These are phyloP conservation scores for Noctua janthe DNA, from an alignment of 2,888 invertebrate genomes.

Conservation along the genomic window DNA sequence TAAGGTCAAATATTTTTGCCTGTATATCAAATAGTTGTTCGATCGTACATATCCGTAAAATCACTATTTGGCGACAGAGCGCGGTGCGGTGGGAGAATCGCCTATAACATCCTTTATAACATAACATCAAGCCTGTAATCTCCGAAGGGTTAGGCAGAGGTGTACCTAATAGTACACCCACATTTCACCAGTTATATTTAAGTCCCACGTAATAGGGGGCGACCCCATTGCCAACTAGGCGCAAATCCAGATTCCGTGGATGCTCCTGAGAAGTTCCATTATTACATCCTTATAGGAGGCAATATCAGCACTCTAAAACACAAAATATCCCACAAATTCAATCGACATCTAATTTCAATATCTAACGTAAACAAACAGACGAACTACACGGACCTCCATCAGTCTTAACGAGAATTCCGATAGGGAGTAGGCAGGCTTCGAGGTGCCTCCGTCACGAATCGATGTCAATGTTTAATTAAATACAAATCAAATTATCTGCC, in stretches of 20 bases:
- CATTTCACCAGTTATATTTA: too few species aligned
- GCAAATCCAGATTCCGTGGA: too few species aligned
- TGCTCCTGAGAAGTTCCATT: too few species aligned
- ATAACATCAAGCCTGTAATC: too few species aligned
- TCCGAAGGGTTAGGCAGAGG: too few species aligned
- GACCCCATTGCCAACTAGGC: too few species aligned
- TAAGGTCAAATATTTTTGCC: too few species aligned
- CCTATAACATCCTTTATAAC: background rate
- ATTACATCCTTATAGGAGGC: too few species aligned
- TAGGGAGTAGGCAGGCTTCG: slow-evolving; percentile 55
- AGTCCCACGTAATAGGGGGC: too few species aligned
- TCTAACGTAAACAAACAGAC: slow-evolving; percentile 57
- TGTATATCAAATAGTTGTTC: background rate
- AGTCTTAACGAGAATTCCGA: slow-evolving; percentile 74
- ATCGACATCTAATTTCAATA: slow-evolving; percentile 56
- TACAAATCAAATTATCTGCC: slow-evolving; percentile 87
- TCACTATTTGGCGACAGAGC: too few species aligned
- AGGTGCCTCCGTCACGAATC: slow-evolving; percentile 77
- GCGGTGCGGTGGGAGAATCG: too few species aligned
- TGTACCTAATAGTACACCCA: too few species aligned
- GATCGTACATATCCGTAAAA: background rate
- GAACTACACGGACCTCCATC: slow-evolving; percentile 72
- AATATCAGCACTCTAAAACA: background rate
- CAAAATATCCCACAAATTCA: slow-evolving; percentile 28
- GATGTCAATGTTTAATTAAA: slow-evolving; percentile 86